Evolutionary conservation across 1,140 invertebrate species (phyloP).

Genomic region (Colletes gigas): DNA sequence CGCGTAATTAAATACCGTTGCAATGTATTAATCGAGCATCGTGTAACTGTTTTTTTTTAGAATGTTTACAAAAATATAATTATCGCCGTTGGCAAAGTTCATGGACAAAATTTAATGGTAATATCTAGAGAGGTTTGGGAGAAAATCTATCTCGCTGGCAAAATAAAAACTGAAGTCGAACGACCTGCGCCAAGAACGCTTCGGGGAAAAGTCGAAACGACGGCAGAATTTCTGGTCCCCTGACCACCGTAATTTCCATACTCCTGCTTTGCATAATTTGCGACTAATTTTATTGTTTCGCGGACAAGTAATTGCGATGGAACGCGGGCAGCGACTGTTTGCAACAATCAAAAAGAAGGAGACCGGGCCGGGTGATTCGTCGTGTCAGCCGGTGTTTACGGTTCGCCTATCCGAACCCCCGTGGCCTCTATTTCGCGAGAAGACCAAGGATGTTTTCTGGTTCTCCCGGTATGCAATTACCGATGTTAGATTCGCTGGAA

Average conservation of each 20-base stretch:
- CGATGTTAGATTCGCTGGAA: background rate
- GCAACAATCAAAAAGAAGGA: background rate
- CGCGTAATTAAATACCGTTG: too few species aligned
- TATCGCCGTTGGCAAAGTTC: too few species aligned
- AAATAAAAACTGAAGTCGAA: too few species aligned
- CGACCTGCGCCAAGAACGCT: too few species aligned
- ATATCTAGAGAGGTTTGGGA: too few species aligned
- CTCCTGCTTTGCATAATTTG: slow-evolving; percentile 26
- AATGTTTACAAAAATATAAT: too few species aligned
- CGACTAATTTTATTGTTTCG: slow-evolving; percentile 39
- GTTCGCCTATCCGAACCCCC: background rate
- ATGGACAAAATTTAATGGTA: too few species aligned
- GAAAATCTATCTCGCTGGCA: too few species aligned
- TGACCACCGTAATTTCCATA: background rate
- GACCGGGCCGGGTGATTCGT: background rate
- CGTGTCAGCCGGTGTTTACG: slow-evolving; percentile 10
- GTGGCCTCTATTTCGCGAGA: background rate
- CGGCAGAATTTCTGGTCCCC: slow-evolving; percentile 3
- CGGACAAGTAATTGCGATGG: background rate
- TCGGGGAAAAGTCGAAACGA: background rate
- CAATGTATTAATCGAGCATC: too few species aligned
- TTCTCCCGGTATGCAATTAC: background rate
- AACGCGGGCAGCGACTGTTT: background rate
- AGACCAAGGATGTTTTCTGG: background rate
- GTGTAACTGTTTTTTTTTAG: too few species aligned